Evolutionary conservation across 2,797 vertebrate species (phyloP).

Genomic region (Alfaro cultratus): DNA sequence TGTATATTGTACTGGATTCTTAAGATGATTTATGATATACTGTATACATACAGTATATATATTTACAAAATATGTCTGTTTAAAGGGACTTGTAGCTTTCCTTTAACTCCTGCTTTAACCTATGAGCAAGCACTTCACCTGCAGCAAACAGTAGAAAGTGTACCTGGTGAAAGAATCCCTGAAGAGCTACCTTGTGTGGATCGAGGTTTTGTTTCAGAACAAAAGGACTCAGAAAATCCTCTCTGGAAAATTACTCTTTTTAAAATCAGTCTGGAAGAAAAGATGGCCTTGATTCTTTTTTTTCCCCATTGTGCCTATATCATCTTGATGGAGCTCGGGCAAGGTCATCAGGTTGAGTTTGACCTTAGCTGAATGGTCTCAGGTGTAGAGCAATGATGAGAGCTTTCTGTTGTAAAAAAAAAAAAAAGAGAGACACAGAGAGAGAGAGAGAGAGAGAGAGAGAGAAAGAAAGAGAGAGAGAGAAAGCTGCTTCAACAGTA

Average conservation of each 20-base stretch:
- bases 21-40: conserved; percentile 40
- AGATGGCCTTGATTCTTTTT: background rate
- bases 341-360: conserved; percentile 49
- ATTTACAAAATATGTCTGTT: background rate
- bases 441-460: background rate
- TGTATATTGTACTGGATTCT: conserved; percentile 26
- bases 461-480: too few relatives aligned
- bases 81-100: background rate
- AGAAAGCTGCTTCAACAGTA: conserved; percentile 39
- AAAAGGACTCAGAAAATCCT: conserved; percentile 25
- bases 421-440: background rate
- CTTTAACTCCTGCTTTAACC: conserved; percentile 28
- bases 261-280: conserved; percentile 6
- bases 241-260: conserved; percentile 10
- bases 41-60: too few relatives aligned
- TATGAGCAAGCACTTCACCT: conserved; percentile 42
- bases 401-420: conserved; percentile 20
- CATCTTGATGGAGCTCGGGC: conserved; percentile 16
- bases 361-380: conserved; percentile 47
- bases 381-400: conserved; percentile 37
- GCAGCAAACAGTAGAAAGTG: conserved; percentile 19
- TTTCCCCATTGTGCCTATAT: conserved; percentile 19
- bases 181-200: conserved; percentile 27
- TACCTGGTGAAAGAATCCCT: conserved; percentile 24
- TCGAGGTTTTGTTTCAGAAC: conserved; percentile 9